phyloP scores from a whole-genome alignment of 1,140 invertebrate species.

The Aethina tumida region DNA sequence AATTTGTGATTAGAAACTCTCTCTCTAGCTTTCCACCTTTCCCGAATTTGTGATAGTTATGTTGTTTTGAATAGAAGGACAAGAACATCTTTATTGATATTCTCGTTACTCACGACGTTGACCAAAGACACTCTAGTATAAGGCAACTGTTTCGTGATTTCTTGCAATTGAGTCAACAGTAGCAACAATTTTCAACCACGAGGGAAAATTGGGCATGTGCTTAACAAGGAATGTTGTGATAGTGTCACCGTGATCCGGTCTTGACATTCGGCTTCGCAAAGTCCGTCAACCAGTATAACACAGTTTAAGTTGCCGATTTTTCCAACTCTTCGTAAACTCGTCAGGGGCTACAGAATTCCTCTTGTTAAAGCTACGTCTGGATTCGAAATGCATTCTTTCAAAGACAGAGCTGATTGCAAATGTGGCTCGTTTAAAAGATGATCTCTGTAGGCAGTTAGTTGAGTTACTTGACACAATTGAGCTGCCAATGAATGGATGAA shows the following conservation, averaged over 20 bases:
- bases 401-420: slow-evolving; percentile 59
- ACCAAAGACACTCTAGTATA: slow-evolving; percentile 59
- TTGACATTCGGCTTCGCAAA: slow-evolving; percentile 92
- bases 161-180: slow-evolving; percentile 73
- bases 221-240: slow-evolving; percentile 77
- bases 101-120: slow-evolving; percentile 58
- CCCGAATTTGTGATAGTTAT: slow-evolving; percentile 57
- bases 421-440: slow-evolving; percentile 74
- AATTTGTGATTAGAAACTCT: slow-evolving; percentile 61
- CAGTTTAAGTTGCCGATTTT: slow-evolving; percentile 57
- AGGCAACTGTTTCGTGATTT: slow-evolving; percentile 71
- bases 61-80: slow-evolving; percentile 70
- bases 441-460: slow-evolving; percentile 74
- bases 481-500: slow-evolving; percentile 88
- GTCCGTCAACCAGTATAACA: slow-evolving; percentile 77
- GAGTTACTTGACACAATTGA: slow-evolving; percentile 80
- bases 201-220: slow-evolving; percentile 72
- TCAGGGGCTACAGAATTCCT: slow-evolving; percentile 80
- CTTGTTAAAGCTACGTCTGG: slow-evolving; percentile 71
- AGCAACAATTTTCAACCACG: slow-evolving; percentile 81
- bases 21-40: slow-evolving; percentile 51
- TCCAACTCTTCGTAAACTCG: slow-evolving; percentile 62
- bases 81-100: slow-evolving; percentile 69
- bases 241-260: slow-evolving; percentile 84
- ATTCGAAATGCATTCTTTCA: slow-evolving; percentile 80